A percentile compares a stretch with the other conserved stretches of the same genome.
Conservation (phyloP, 2,797 vertebrate genomes). For the Falco columbarius region DNA sequence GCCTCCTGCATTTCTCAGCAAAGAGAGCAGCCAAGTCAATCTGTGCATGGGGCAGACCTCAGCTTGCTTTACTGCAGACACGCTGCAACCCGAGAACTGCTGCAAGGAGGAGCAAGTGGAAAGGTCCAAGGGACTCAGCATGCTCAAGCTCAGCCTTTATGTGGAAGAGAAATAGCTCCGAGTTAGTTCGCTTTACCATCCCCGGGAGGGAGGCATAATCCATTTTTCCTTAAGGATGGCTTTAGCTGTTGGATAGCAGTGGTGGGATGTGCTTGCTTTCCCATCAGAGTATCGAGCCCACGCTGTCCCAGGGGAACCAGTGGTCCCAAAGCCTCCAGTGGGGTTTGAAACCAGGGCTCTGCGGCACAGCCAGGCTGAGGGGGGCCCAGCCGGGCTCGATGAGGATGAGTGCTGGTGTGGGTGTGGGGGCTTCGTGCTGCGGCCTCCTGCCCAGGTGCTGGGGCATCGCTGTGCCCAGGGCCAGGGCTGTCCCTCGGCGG, state of each 20-base stretch:
- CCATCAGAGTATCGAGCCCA: rapidly evolving
- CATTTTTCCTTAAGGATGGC: background rate
- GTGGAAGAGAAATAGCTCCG: background rate
- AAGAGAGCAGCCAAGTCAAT: background rate
- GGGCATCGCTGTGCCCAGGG: background rate
- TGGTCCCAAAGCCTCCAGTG: rapidly evolving
- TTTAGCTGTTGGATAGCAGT: background rate
- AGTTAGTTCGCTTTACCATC: background rate
- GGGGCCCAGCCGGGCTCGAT: rapidly evolving
- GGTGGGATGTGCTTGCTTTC: background rate
- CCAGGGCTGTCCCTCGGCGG: background rate
- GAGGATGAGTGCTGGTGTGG: background rate
- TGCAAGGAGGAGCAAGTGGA: background rate
- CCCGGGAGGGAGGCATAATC: background rate
- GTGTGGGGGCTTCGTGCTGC: background rate
- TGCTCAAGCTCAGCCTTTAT: background rate
- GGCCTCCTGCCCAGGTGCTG: too few species aligned
- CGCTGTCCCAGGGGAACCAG: rapidly evolving
- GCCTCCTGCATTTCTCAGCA: background rate
- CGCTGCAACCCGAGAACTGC: background rate
- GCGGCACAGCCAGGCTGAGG: rapidly evolving
- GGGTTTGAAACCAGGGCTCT: background rate
- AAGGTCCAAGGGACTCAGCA: background rate
- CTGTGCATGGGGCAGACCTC: background rate
- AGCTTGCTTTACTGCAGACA: background rate